Evolutionary conservation across 1,140 invertebrate species (phyloP), one percentile per base, ranked within the genome.

Genomic region (Stegodyphus mimosarum): DNA sequence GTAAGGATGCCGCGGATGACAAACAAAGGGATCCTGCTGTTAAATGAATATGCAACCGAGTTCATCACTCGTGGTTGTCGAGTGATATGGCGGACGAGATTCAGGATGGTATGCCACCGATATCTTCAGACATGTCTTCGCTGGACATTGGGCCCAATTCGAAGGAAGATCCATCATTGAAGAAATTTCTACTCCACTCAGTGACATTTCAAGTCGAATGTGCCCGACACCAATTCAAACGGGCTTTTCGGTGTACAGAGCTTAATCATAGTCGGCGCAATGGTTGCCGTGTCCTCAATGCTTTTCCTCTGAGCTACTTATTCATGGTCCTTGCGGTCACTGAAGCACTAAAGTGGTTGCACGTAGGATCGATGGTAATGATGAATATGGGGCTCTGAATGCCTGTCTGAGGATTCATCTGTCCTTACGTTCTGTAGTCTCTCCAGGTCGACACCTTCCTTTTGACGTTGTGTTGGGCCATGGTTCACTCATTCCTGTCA

Each of bases 401-500:
- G 55, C 55, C 55, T 1, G 9, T 74, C 72, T 74, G 4, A 74
- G 10, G 2, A 67, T 5, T 15, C 1, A 9, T 74, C 72, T 11
- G 55, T 74, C 72, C 48, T 48, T 6, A 74, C 33, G 55, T 17
- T 5, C 55, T n/a, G 50, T 74, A 3, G 5, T 74, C 7, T 17
- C 1, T 74, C 72, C 2, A 74, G 72, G 72, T 17, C 48, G 72
- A 74, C 72, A 3, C 2, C 50, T 74, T 1, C 72, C 72, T 53
- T 74, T 74, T 74, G 72, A 18, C 48, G 72, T 18, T 74, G 50
- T 74, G 6, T 4, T 74, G 4, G 13, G 17, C 72, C 33, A 60
- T 74, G 72, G 72, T 74, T 48, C 48, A 18, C 50, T 6, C 33
- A 74, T 74, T 74, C 72, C 7, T 74, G 72, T 0, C 15, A n/a